Evolutionary conservation across 2,888 invertebrate genomes (phyloP).

Genomic region (Acanthosepion lycidas): DNA sequence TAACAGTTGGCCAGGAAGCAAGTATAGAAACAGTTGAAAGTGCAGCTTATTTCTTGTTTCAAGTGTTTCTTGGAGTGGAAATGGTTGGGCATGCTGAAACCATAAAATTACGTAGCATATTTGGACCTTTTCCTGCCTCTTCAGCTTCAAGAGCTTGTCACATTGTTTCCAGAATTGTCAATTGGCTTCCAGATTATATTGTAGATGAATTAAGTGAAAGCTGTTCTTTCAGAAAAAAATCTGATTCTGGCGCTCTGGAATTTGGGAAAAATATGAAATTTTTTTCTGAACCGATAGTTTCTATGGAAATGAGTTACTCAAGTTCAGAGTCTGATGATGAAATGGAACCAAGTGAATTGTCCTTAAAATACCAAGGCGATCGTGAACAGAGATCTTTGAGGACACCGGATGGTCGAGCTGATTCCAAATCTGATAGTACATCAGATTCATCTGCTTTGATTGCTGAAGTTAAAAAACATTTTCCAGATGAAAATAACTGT

Average conservation of each 20-base stretch:
- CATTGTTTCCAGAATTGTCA: slow-evolving; percentile 61
- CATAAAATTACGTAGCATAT: slow-evolving; percentile 63
- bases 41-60: slow-evolving; percentile 69
- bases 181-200: slow-evolving; percentile 67
- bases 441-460: slow-evolving; percentile 61
- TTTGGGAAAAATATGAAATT: slow-evolving; percentile 69
- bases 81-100: slow-evolving; percentile 66
- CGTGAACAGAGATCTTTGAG: slow-evolving; percentile 47
- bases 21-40: slow-evolving; percentile 65
- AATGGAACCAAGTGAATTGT: slow-evolving; percentile 55
- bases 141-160: slow-evolving; percentile 69
- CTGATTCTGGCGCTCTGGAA: slow-evolving; percentile 62
- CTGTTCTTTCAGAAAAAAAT: slow-evolving; percentile 59
- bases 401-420: slow-evolving; percentile 49
- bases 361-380: slow-evolving; percentile 58
- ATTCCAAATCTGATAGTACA: slow-evolving; percentile 43
- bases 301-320: slow-evolving; percentile 57
- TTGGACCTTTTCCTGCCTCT: slow-evolving; percentile 72
- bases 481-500: slow-evolving; percentile 57
- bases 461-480: slow-evolving; percentile 60
- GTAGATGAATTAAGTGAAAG: slow-evolving; percentile 52
- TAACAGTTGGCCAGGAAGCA: slow-evolving; percentile 65
- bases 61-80: slow-evolving; percentile 64
- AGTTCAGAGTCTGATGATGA: slow-evolving; percentile 66
- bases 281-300: slow-evolving; percentile 48